Evolutionary conservation across 2,888 invertebrate genomes (phyloP), one percentile per base, ranked within the genome.

Genomic region (Chelonus formosanus): DNA sequence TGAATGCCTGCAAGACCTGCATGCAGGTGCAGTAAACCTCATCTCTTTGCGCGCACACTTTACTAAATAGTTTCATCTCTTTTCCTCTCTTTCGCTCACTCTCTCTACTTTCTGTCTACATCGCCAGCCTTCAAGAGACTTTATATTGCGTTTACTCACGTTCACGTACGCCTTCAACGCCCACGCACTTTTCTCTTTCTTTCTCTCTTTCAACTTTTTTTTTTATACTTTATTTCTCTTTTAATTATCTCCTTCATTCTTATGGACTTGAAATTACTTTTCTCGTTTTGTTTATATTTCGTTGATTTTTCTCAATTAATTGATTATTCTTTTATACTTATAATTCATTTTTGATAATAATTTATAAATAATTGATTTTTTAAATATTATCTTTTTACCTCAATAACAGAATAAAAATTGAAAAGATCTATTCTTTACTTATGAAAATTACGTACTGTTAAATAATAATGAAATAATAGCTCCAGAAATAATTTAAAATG

Each of bases 91-190:
- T 57, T 63, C 56, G 60, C 55, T 59, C 8, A 54, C 6, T 50
- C 35, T 57, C 44, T 55, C 54, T 40, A 45, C 35, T 8, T 8
- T 35, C 20, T 20, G 20, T 3, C 34, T 47, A 20, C 7, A 55
- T n/a, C n/a, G n/a, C n/a, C 45, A 10, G 3, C 35, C 54, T 10
- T 54, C 54, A 36, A 40, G 44, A 61, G 55, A 56, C 50, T 63
- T 63, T 56, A 63, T 63, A 57, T 32, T 57, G 52, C 56, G 63
- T 63, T 63, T 63, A 57, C 63, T 63, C 53, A 64, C 52, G 58
- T 58, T 58, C 43, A 52, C 52, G 34, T 50, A 64, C 64, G 64
- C 58, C 58, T 57, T 50, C 52, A 44, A 58, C 58, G 47, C 58
- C 58, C 58, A 58, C 48, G 47, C 34, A 34, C 48, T 31, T 10